A percentile compares a stretch with the other conserved stretches of the same genome.
phyloP scores from a whole-genome alignment of 2,888 invertebrate genomes.

The Laspeyria flexula region DNA sequence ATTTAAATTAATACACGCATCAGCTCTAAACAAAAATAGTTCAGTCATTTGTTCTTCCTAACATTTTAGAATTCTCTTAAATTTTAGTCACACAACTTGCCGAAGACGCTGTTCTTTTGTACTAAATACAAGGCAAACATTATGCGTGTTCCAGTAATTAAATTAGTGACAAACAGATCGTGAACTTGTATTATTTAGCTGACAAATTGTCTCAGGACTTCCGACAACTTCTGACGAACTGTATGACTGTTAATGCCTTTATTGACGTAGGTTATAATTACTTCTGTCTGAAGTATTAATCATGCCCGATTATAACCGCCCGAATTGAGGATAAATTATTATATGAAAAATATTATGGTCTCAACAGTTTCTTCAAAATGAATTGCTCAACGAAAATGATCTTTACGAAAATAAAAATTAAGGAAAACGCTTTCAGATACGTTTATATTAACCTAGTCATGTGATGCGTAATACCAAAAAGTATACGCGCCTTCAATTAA shows the following conservation, averaged over 20 bases:
- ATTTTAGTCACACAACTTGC: too few species aligned
- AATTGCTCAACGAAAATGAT: too few species aligned
- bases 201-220: constrained; percentile 52
- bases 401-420: too few species aligned
- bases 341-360: constrained; percentile 20
- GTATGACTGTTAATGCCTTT: constrained; percentile 39
- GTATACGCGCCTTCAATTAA: too few species aligned
- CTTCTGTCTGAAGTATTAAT: constrained; percentile 17
- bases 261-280: constrained; percentile 21
- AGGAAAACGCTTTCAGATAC: too few species aligned
- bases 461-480: too few species aligned
- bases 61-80: background rate
- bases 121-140: background rate
- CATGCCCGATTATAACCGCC: constrained; percentile 20
- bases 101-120: background rate
- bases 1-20: background rate
- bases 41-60: background rate
- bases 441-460: too few species aligned
- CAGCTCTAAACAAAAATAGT: background rate
- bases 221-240: constrained; percentile 48
- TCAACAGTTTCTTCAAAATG: too few species aligned
- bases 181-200: constrained; percentile 43
- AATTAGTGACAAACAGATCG: constrained; percentile 11
- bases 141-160: constrained; percentile 19
- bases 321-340: constrained; percentile 15